Conservation (phyloP, 2,888 invertebrate genomes). For the Phortica magna region DNA sequence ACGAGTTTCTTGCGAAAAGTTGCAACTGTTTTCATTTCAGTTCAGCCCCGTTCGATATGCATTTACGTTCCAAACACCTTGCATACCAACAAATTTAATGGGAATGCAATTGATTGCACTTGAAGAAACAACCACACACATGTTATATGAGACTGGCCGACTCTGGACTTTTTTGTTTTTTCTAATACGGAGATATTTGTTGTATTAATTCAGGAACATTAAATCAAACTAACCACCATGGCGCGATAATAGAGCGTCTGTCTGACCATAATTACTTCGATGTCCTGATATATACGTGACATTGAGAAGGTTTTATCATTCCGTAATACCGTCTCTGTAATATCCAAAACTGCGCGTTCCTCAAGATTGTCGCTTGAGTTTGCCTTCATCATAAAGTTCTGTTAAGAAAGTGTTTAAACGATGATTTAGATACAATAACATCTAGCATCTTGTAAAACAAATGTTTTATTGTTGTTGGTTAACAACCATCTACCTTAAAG, state of each 20-base stretch:
- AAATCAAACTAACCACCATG: conserved; percentile 81
- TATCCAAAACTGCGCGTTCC: conserved; percentile 81
- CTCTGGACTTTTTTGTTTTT: no score
- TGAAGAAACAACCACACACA: no score
- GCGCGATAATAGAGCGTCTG: conserved; percentile 84
- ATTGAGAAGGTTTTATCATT: conserved; percentile 80
- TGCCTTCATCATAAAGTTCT: conserved; percentile 57
- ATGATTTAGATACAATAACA: no score
- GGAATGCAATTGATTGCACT: no score
- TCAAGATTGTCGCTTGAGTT: conserved; percentile 77
- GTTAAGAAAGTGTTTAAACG: conserved; percentile 11
- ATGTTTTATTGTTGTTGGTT: not conserved
- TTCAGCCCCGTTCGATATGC: not conserved
- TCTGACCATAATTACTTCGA: conserved; percentile 82
- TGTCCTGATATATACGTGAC: conserved; percentile 81
- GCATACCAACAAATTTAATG: no score
- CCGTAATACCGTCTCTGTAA: conserved; percentile 83
- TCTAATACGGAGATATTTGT: not conserved
- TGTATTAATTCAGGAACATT: not conserved
- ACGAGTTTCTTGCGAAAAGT: conserved; percentile 12
- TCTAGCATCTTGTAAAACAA: no score
- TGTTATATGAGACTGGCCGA: no score
- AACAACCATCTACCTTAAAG: conserved; percentile 80
- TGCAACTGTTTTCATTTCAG: conserved; percentile 7
- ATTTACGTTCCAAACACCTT: no score